Evolutionary conservation across 1,140 invertebrate species (phyloP).

Genomic region (Parasteatoda tepidariorum): DNA sequence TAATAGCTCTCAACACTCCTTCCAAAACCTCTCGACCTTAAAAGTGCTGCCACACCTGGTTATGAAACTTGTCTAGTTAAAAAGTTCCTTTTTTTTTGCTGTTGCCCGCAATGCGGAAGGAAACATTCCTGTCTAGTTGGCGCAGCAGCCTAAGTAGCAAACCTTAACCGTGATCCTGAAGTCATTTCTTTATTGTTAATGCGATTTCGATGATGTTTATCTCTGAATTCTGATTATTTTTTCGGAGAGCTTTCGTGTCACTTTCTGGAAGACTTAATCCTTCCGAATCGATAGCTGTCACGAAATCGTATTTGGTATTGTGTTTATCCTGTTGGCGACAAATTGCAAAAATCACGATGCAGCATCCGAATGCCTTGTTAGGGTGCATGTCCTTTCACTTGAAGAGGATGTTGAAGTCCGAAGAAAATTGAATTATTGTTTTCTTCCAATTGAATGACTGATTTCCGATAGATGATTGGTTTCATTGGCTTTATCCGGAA

Average conservation of each 20-base stretch:
- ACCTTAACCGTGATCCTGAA: neutral
- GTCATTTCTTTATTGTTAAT: neutral
- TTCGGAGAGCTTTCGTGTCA: neutral
- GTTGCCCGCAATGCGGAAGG: neutral
- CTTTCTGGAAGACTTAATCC: neutral
- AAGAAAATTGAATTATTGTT: neutral
- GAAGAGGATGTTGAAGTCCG: neutral
- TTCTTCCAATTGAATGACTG: neutral
- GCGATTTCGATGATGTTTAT: neutral
- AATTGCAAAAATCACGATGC: neutral
- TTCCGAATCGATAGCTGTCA: neutral
- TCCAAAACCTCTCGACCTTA: neutral
- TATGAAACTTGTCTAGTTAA: neutral
- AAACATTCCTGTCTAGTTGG: neutral
- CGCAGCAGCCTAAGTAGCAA: neutral
- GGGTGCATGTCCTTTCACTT: neutral
- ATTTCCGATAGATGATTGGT: neutral
- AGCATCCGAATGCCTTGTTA: neutral
- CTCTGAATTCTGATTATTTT: neutral
- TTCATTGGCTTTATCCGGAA: neutral
- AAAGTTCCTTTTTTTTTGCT: too few species aligned
- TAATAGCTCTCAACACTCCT: too few species aligned
- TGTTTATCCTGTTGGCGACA: neutral
- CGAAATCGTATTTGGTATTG: neutral
- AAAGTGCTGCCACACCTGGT: neutral